phyloP scores from a whole-genome alignment of 2,888 invertebrate genomes.

The Conchocele bisecta region DNA sequence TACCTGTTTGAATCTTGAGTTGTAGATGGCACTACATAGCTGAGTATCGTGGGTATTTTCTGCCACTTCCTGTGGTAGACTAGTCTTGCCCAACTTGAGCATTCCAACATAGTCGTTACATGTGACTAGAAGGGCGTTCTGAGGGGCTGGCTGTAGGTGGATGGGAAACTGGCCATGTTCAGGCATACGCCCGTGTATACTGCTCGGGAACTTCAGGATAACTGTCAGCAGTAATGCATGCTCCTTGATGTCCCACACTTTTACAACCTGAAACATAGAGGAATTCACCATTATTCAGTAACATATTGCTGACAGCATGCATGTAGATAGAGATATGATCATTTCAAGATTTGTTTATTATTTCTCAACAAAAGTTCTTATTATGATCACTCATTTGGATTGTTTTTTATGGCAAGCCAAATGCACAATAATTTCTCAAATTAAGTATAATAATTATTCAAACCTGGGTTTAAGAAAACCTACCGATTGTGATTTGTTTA shows the following conservation, averaged over 20 bases:
- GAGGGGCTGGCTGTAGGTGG: slow-evolving; percentile 74
- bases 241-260: slow-evolving; percentile 82
- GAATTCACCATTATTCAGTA: background rate
- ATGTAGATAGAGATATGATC: background rate
- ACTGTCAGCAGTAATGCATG: slow-evolving; percentile 81
- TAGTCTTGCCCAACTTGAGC: slow-evolving; percentile 76
- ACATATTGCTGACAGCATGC: background rate
- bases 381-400: no score
- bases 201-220: slow-evolving; percentile 79
- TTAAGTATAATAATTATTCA: no score
- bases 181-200: slow-evolving; percentile 80
- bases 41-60: slow-evolving; percentile 79
- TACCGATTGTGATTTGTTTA: no score
- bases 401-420: no score
- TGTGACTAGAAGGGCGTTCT: slow-evolving; percentile 77
- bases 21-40: slow-evolving; percentile 81
- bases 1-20: slow-evolving; percentile 81
- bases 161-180: slow-evolving; percentile 81
- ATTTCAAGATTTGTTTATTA: background rate
- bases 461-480: no score
- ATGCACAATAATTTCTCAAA: no score
- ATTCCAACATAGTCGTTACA: slow-evolving; percentile 82
- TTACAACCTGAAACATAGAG: slow-evolving; percentile 75
- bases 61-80: slow-evolving; percentile 60
- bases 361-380: background rate